phyloP scores from a whole-genome alignment of 2,797 vertebrate species.

The Halcyon chelicuti region DNA sequence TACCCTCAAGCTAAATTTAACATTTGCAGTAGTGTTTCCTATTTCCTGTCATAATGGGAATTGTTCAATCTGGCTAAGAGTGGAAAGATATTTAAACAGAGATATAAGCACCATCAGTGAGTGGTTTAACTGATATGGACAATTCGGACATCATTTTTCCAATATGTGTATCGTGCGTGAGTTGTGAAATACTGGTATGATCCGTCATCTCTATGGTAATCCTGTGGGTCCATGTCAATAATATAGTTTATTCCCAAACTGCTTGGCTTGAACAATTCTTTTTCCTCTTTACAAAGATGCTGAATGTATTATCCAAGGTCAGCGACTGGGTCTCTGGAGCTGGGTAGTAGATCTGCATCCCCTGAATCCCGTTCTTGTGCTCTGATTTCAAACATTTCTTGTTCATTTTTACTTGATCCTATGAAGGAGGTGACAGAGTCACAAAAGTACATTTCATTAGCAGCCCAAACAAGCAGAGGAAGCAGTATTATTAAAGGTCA shows the following conservation, averaged over 20 bases:
- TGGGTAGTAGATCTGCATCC: background rate
- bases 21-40: background rate
- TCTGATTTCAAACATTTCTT: background rate
- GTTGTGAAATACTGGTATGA: background rate
- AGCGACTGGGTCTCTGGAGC: background rate
- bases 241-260: background rate
- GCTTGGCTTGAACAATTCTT: background rate
- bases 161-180: accelerated
- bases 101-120: background rate
- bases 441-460: background rate
- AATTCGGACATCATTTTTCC: background rate
- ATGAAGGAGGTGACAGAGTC: background rate
- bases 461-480: background rate
- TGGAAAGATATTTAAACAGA: background rate
- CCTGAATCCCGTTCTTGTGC: background rate
- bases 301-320: background rate
- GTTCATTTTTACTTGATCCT: background rate
- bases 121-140: background rate
- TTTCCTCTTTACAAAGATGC: background rate
- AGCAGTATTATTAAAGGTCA: background rate
- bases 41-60: background rate
- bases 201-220: background rate
- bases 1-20: background rate
- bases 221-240: background rate
- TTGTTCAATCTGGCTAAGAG: background rate